Percentiles rank a stretch among this genome's conserved stretches.
phyloP scores from a whole-genome alignment of 2,797 vertebrate species.

The Tarsius wallacei region DNA sequence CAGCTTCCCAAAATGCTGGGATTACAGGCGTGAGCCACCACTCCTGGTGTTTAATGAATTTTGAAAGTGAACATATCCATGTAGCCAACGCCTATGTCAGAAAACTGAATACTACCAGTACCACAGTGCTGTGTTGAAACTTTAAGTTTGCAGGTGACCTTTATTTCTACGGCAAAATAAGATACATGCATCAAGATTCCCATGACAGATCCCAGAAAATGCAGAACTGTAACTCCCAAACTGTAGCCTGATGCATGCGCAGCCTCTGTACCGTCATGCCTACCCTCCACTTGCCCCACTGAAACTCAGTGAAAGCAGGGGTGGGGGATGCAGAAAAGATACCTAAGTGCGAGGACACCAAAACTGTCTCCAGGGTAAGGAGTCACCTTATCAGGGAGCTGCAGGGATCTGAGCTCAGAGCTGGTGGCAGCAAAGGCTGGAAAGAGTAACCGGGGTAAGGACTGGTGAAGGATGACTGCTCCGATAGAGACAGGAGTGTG shows the following conservation, averaged over 20 bases:
- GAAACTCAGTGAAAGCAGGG: conserved; percentile 20
- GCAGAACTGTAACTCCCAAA: conserved; percentile 6
- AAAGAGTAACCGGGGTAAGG: background rate
- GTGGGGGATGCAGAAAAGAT: background rate
- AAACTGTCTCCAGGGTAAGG: background rate
- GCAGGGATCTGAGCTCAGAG: background rate
- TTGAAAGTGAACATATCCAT: background rate
- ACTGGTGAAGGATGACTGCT: background rate
- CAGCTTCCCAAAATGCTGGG: too few species aligned
- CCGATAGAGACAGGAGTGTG: background rate
- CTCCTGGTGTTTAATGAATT: background rate
- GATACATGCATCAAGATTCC: conserved; percentile 10
- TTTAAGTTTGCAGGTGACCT: conserved; percentile 27
- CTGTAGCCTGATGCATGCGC: background rate
- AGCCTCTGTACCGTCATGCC: background rate
- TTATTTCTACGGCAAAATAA: conserved; percentile 53
- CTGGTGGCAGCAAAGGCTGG: background rate
- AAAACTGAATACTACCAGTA: background rate
- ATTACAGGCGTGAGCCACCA: too few species aligned
- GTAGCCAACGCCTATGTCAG: background rate
- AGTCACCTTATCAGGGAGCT: background rate
- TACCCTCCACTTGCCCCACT: background rate
- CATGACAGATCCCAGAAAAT: conserved; percentile 32
- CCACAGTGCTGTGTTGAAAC: conserved; percentile 6
- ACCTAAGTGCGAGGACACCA: background rate